These are phyloP conservation scores for Odontesthes bonariensis DNA, from an alignment of 2,113 vertebrate genomes.

Conservation along the genomic window DNA sequence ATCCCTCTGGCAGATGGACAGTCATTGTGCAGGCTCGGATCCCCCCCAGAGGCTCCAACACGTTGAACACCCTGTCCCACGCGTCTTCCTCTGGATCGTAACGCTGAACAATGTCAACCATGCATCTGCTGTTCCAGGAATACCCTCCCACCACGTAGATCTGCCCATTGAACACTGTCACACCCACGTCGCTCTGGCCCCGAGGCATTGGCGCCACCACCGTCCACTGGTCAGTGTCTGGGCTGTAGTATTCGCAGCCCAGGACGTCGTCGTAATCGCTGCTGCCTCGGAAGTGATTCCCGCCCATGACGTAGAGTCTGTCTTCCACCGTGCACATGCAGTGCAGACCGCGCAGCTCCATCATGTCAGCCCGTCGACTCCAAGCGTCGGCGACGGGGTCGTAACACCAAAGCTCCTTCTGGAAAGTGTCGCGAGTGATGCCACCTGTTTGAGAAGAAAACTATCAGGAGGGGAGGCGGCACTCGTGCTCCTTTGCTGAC, in stretches of 20 bases:
- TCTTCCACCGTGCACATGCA: constrained; percentile 86
- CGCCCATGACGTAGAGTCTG: constrained; percentile 86
- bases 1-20: constrained; percentile 80
- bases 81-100: constrained; percentile 81
- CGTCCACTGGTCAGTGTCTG: constrained; percentile 83
- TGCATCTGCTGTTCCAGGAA: constrained; percentile 88
- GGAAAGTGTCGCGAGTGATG: constrained; percentile 86
- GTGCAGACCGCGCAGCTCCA: constrained; percentile 84
- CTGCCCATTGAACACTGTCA: constrained; percentile 81
- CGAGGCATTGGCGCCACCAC: constrained; percentile 83
- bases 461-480: too few relatives aligned
- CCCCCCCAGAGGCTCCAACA: constrained; percentile 86
- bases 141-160: constrained; percentile 87
- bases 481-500: neutral
- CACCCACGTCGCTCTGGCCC: constrained; percentile 85
- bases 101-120: constrained; percentile 86
- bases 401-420: constrained; percentile 84
- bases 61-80: constrained; percentile 84
- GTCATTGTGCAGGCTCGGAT: constrained; percentile 86
- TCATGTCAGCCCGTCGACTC: constrained; percentile 82
- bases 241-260: constrained; percentile 84
- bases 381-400: constrained; percentile 76
- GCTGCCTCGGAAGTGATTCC: constrained; percentile 85
- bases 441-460: constrained; percentile 72
- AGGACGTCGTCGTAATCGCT: constrained; percentile 86